phyloP scores from a whole-genome alignment of 2,888 invertebrate genomes.

The Pyrgus malvae region DNA sequence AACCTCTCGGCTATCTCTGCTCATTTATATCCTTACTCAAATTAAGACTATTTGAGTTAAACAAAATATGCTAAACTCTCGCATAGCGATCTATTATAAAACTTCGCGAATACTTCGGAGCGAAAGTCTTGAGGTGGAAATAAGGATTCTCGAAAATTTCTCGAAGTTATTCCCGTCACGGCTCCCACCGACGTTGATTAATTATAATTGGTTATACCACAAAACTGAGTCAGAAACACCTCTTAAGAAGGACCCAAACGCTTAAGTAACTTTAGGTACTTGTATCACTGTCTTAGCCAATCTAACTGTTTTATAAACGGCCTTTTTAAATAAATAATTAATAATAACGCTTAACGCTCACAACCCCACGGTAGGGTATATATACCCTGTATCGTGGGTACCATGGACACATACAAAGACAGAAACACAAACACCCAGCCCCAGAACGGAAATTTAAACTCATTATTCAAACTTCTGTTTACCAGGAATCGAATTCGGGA shows the following conservation, averaged over 20 bases:
- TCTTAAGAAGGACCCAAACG: constrained; percentile 14
- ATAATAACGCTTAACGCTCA: too few species aligned
- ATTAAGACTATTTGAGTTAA: background rate
- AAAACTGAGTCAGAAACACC: constrained; percentile 22
- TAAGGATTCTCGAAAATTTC: constrained; percentile 6
- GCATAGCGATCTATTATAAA: constrained; percentile 1
- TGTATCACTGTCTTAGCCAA: background rate
- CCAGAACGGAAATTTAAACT: too few species aligned
- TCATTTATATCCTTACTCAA: background rate
- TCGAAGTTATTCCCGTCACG: constrained; percentile 26
- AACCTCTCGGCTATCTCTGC: too few species aligned
- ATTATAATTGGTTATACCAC: constrained; percentile 33
- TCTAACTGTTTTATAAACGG: background rate
- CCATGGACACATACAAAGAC: too few species aligned
- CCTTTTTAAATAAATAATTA: too few species aligned
- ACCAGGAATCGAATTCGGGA: too few species aligned
- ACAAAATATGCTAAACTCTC: background rate
- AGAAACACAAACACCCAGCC: too few species aligned
- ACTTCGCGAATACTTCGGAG: constrained; percentile 11
- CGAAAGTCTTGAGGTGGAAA: background rate
- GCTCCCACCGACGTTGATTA: constrained; percentile 31
- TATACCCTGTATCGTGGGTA: too few species aligned
- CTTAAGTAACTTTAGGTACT: background rate
- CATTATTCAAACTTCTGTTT: too few species aligned
- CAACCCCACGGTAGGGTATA: too few species aligned